These are phyloP conservation scores for Drosophila phalerata DNA, from an alignment of 2,888 invertebrate species.

Conservation along the genomic window DNA sequence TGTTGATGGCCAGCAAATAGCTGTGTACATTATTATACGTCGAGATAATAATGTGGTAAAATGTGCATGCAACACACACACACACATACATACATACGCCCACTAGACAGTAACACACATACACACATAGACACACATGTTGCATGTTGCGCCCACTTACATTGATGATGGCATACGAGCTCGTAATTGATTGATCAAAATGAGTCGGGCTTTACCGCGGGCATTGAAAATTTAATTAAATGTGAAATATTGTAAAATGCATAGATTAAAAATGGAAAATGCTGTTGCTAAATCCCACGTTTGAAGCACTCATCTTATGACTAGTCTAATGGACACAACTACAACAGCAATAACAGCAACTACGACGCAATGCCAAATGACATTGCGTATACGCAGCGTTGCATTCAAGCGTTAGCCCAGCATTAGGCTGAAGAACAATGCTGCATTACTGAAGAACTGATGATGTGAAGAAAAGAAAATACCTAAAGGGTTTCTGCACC, in stretches of 20 bases:
- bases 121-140: background rate
- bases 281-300: background rate
- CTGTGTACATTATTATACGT: background rate
- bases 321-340: constrained; percentile 4
- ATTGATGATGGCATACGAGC: background rate
- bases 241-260: constrained; percentile 7
- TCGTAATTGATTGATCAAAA: constrained; percentile 24
- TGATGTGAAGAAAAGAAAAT: constrained; percentile 3
- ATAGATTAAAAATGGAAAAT: constrained; percentile 1
- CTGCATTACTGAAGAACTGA: background rate
- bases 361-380: background rate
- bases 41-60: constrained; percentile 3
- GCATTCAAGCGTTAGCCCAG: background rate
- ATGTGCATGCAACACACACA: background rate
- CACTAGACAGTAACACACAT: background rate
- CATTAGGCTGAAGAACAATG: constrained; percentile 24
- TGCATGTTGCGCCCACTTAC: background rate
- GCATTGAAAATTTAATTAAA: constrained; percentile 27
- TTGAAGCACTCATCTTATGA: background rate
- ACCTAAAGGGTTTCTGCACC: constrained; percentile 16
- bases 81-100: no score
- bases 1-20: constrained; percentile 2
- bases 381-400: constrained; percentile 42
- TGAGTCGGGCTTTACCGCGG: background rate
- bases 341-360: background rate